Evolutionary conservation across 2,797 vertebrate genomes (phyloP).

Genomic region (Poeciliopsis presidionis): DNA sequence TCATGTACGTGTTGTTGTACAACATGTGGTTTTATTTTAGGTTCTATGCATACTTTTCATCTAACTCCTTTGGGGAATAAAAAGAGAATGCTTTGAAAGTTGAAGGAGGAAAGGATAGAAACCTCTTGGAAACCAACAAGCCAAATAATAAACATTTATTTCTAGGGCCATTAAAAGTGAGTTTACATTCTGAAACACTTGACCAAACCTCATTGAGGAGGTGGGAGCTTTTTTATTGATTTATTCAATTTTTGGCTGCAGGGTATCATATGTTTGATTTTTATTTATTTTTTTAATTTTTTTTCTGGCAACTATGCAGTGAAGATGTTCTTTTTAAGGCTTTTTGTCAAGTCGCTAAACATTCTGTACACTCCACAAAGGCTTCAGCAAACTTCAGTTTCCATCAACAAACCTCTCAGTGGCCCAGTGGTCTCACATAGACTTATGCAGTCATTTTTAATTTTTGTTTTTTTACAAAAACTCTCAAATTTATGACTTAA

Average conservation of each 20-base stretch:
- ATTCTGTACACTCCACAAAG: conserved; percentile 37
- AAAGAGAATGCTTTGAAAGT: not conserved
- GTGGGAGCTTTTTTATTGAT: not conserved
- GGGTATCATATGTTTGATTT: not conserved
- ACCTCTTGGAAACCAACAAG: not conserved
- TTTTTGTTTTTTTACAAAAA: conserved; percentile 2
- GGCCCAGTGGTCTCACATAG: conserved; percentile 16
- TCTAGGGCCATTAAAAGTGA: conserved; percentile 1
- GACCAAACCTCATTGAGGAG: not conserved
- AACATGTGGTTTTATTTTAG: not conserved
- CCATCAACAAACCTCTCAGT: conserved; percentile 48
- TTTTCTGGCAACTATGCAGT: not conserved
- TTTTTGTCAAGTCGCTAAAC: conserved; percentile 15
- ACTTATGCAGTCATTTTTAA: conserved; percentile 15
- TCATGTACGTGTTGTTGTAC: not conserved
- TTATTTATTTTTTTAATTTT: no score
- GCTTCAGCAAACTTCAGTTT: conserved; percentile 46
- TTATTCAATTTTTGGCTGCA: not conserved
- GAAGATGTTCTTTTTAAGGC: not conserved
- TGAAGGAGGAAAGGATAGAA: not conserved
- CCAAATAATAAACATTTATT: conserved; percentile 6
- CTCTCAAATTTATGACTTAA: conserved; percentile 23
- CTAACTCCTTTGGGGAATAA: not conserved
- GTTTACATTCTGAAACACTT: not conserved
- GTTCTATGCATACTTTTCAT: not conserved